phyloP scores from a whole-genome alignment of 2,797 vertebrate genomes.

The Pangasius djambal region DNA sequence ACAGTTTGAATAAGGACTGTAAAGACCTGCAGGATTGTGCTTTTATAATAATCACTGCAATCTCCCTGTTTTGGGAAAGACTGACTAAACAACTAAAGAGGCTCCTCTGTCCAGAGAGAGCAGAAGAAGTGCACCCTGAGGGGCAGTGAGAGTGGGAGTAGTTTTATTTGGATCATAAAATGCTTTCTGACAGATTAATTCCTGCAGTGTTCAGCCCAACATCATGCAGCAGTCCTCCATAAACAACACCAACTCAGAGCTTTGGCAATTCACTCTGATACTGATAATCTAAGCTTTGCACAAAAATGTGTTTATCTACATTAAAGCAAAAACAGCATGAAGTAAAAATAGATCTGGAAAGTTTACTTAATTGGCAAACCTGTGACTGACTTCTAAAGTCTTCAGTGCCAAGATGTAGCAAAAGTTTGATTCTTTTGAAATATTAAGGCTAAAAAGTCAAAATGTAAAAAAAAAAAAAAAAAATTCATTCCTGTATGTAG shows the following conservation, averaged over 20 bases:
- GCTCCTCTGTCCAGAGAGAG: neutral
- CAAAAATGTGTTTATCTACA: neutral
- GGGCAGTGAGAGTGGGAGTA: slow-evolving; percentile 5
- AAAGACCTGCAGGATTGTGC: too few species aligned
- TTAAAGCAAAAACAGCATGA: neutral
- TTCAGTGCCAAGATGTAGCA: neutral
- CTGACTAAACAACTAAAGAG: neutral
- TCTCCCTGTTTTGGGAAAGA: neutral
- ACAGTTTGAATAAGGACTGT: neutral
- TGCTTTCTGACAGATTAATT: slow-evolving; percentile 22
- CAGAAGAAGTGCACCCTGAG: slow-evolving; percentile 1
- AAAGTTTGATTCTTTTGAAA: neutral
- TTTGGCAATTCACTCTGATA: neutral
- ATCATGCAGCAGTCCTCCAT: neutral
- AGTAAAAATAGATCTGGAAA: neutral
- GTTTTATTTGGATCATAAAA: slow-evolving; percentile 28
- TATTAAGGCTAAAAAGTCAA: neutral
- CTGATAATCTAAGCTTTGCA: neutral
- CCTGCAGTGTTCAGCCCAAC: slow-evolving; percentile 2
- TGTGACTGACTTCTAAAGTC: neutral
- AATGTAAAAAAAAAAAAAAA: too few species aligned
- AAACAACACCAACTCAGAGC: slow-evolving; percentile 24
- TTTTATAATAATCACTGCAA: neutral
- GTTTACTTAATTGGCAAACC: neutral
- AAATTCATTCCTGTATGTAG: neutral